Evolutionary conservation across 35 echinoderm and acorn worm species (phyloP), one percentile per base, ranked within the genome.

Genomic region (Ophioderma brevispina): DNA sequence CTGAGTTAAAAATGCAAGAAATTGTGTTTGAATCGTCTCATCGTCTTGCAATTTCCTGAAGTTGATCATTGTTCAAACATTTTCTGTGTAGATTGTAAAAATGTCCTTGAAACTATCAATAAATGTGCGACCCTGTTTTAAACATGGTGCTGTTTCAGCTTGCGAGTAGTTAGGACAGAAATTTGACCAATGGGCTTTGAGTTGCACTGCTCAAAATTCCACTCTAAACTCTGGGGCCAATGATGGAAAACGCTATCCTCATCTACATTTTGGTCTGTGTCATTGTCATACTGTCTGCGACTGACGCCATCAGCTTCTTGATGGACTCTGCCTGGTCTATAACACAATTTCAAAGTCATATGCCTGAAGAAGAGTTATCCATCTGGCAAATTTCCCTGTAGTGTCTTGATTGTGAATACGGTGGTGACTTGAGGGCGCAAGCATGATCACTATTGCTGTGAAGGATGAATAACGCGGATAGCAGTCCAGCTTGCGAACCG

Each of bases 341-440:
- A 37, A 52, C 33, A 37, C 39, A 17, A 87, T 81, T n/a, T 70
- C 59, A 13, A 92, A 38, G 23, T 10, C 1, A 75, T 87, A 87
- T 55, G 90, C 31, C 50, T 92, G 90, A 2, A 92, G 78, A n/a
- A 55, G 36, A 32, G 36, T 87, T 28, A 81, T 32, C 84, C 90
- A 92, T 34, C 90, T 87, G 40, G 90, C 83, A 92, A 92, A 92
- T 59, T 87, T 87, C 77, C 84, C 90, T 36, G 77, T 36, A n/a
- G 84, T 70, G 30, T 87, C 38, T 78, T 19, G 87, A 36, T 31
- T 87, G 75, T 19, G 87, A 36, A 17, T 83, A 87, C 36, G 87
- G 59, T 34, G 87, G 59, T 84, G 76, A 92, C 76, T 92, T 70
- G n/a, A 92, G 42, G 21, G 90, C 90, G 41, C 76, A 30, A 43